Base-by-base conservation (phyloP, 2,888 invertebrate species). In the Epirrhoe alternata region DNA sequence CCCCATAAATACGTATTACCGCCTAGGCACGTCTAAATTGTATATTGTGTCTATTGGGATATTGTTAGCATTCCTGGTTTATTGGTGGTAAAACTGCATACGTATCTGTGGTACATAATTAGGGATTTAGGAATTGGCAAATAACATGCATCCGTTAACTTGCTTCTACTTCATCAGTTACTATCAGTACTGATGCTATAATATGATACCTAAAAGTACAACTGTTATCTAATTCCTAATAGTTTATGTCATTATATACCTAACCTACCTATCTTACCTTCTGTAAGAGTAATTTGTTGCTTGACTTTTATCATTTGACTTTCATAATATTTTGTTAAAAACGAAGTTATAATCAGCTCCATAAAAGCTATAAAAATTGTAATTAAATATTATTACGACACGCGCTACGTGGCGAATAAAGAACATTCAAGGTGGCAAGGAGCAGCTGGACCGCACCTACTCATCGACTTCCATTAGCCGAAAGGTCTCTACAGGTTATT, bases 1-100 rank as follows among this genome's bases (percentile, higher is more conserved):
- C 64, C 68, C 67, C 68, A 67, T 72, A 71, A 69, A 69, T 70
- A 71, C 69, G 52, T 66, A 69, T 69, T 72, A 69, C 73, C 66
- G 67, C 69, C 59, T 67, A 70, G 68, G 42, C 68, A 69, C 57
- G 63, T 56, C 65, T 45, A 16, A 68, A 69, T 68, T 66, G 65
- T 56, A 42, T 62, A n/a, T 68, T 56, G 24, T 24, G 3, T 24
- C 38, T 60, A 55, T 30, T 35, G n/a, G 24, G 55, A 62, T 66
- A 65, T 61, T 51, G 47, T 55, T 42, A 42, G 10, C 31, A 61
- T 53, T 59, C 38, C 35, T 17, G 17, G 47, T 57, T 61, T 49
- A 38, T 58, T 38, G n/a, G 10, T 38, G 7, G 17, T 42, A 42
- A 10, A 42, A 12, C 42, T 42, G 42, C 42, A 42, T 7, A n/a